A percentile compares a stretch with the other conserved stretches of the same genome.
Evolutionary conservation across 2,888 invertebrate species (phyloP).

Genomic region (Platycnemis pennipes): DNA sequence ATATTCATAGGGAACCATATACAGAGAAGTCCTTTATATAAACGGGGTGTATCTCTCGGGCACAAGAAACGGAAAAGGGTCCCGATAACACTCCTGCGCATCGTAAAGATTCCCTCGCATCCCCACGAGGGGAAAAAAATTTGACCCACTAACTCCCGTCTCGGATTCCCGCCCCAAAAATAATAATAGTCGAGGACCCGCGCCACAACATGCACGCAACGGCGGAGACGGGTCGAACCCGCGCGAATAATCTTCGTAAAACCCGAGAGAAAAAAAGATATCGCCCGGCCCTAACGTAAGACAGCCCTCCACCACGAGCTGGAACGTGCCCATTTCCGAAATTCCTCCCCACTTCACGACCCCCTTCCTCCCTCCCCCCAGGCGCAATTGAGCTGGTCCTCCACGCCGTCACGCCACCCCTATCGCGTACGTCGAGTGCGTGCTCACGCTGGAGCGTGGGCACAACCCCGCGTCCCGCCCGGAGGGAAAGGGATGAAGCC

Average conservation of each 20-base stretch:
- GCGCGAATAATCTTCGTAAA: background rate
- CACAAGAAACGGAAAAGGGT: background rate
- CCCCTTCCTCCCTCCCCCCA: background rate
- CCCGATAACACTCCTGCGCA: background rate
- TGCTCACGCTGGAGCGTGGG: background rate
- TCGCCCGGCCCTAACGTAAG: too few relatives aligned
- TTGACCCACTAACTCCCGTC: background rate
- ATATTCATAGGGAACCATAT: too few relatives aligned
- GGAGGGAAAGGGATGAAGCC: too few relatives aligned
- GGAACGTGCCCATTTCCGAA: slow-evolving; percentile 13
- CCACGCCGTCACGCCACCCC: background rate
- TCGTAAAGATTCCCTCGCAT: background rate
- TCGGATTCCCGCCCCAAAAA: slow-evolving; percentile 4
- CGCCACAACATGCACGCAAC: background rate
- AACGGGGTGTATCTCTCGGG: background rate
- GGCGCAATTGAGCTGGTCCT: background rate
- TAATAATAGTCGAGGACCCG: background rate
- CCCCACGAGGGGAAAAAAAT: background rate
- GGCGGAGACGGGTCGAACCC: background rate
- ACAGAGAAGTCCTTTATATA: background rate
- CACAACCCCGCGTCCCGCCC: too few relatives aligned
- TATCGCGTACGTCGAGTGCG: background rate
- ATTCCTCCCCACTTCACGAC: background rate
- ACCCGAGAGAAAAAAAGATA: too few relatives aligned
- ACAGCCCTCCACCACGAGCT: background rate